phyloP scores from a whole-genome alignment of 2,888 invertebrate species.

The Prenolepis imparis region DNA sequence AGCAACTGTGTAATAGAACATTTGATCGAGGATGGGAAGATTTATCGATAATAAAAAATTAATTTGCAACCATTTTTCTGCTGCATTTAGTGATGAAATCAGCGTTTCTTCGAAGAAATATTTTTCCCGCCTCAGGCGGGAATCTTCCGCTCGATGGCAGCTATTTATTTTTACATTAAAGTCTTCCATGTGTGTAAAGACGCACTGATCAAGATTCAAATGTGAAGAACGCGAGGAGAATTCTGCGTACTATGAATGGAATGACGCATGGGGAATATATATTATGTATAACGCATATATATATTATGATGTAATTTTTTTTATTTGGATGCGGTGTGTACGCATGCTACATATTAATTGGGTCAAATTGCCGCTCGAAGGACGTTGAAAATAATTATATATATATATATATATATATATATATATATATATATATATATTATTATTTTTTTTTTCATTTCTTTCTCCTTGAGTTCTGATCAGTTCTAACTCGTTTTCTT shows the following conservation, averaged over 20 bases:
- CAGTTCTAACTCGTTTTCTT: constrained; percentile 72
- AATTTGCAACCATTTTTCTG: not conserved
- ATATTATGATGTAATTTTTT: not conserved
- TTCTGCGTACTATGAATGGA: not conserved
- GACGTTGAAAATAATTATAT: constrained; percentile 12
- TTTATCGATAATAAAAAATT: not conserved
- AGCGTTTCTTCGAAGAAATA: not conserved
- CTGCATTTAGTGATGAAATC: not conserved
- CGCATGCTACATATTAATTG: not conserved
- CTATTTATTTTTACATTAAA: not conserved
- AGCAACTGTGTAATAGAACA: not conserved
- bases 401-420: not conserved
- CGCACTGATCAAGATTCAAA: not conserved
- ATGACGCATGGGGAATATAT: not conserved
- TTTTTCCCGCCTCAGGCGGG: not conserved
- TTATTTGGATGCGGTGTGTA: constrained; percentile 15
- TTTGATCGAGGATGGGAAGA: not conserved
- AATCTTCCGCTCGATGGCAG: not conserved
- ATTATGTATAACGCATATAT: not conserved
- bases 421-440: not conserved
- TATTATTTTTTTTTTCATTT: too few species aligned
- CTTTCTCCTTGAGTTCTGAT: not conserved
- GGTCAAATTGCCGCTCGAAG: not conserved
- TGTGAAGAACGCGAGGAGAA: not conserved
- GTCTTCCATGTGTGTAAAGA: not conserved